Evolutionary conservation across 2,888 invertebrate genomes (phyloP).

Genomic region (Synergus umbraculus): DNA sequence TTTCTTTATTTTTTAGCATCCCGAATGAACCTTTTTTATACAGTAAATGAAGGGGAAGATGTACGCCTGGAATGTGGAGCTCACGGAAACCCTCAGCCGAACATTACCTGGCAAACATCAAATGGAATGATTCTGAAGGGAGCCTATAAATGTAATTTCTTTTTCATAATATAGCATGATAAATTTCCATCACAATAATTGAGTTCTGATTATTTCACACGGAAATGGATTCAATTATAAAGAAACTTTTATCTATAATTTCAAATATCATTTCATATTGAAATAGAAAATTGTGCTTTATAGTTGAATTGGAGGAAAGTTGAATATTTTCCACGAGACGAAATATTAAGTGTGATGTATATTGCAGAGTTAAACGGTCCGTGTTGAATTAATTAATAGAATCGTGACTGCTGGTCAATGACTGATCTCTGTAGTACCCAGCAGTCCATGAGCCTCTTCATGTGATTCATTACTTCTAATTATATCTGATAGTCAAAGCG

Average conservation of each 20-base stretch:
- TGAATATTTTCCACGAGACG: neutral
- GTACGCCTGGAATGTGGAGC: slow-evolving; percentile 90
- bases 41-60: slow-evolving; percentile 89
- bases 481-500: neutral
- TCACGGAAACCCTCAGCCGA: slow-evolving; percentile 87
- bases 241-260: neutral
- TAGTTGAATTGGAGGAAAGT: neutral
- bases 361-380: slow-evolving; percentile 52
- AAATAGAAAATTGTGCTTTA: neutral
- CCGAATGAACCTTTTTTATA: slow-evolving; percentile 58
- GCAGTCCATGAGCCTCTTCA: slow-evolving; percentile 46
- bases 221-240: neutral
- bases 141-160: slow-evolving; percentile 23
- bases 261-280: no score
- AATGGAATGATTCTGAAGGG: slow-evolving; percentile 78
- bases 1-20: neutral
- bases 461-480: slow-evolving; percentile 20
- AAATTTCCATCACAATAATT: no score
- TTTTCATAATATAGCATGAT: neutral
- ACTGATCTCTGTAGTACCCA: slow-evolving; percentile 52
- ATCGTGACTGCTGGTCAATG: slow-evolving; percentile 48
- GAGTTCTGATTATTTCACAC: neutral
- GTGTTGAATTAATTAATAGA: slow-evolving; percentile 53
- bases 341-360: no score
- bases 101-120: slow-evolving; percentile 87